These are phyloP conservation scores for Hucho hucho DNA, from an alignment of 2,113 vertebrate species.

Conservation along the genomic window DNA sequence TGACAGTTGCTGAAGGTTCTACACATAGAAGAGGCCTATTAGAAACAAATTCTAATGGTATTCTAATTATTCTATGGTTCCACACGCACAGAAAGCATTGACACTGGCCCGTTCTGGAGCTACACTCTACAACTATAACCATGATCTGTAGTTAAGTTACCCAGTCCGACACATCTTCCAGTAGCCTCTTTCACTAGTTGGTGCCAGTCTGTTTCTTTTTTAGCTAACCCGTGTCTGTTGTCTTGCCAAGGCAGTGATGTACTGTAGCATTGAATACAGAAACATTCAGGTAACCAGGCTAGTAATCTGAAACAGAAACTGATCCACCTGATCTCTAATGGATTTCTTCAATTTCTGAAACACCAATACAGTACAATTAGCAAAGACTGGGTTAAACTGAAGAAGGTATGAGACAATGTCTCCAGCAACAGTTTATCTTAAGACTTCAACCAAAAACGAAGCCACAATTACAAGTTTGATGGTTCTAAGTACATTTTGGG, in stretches of 20 bases:
- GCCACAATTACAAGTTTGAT: background rate
- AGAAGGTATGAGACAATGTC: no score
- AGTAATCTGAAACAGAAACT: background rate
- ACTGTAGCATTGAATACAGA: no score
- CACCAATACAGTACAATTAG: no score
- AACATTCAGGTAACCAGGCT: background rate
- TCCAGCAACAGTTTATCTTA: no score
- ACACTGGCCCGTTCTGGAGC: conserved; percentile 63
- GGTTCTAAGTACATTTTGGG: background rate
- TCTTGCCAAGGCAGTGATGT: no score
- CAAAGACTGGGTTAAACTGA: no score
- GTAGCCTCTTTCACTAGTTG: background rate
- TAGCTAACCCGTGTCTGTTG: no score
- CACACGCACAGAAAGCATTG: conserved; percentile 68
- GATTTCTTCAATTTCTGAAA: background rate
- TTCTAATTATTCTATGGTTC: conserved; percentile 69
- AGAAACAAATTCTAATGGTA: conserved; percentile 61
- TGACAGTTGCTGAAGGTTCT: conserved; percentile 98
- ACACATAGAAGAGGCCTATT: conserved; percentile 73
- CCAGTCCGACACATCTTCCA: background rate
- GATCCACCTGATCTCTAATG: background rate
- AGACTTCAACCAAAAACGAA: background rate
- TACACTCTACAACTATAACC: background rate
- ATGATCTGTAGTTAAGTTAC: background rate
- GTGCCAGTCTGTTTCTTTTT: background rate